phyloP scores from a whole-genome alignment of 2,113 vertebrate species.

The Phalacrocorax aristotelis region DNA sequence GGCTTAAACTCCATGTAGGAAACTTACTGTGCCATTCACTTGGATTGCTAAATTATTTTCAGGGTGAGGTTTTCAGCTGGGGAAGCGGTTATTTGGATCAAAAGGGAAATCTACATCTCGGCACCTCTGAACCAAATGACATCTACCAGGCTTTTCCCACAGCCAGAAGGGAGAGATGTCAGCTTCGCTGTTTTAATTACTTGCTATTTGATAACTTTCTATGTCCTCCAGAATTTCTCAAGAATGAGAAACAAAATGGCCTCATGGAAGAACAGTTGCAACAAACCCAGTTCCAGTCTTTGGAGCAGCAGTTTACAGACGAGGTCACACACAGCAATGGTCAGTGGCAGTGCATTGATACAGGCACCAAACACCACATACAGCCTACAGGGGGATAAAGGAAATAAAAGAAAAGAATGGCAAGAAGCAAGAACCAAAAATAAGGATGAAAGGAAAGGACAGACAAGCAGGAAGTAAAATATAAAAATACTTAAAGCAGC shows the following conservation, averaged over 20 bases:
- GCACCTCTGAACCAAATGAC: not conserved
- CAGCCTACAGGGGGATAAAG: not conserved
- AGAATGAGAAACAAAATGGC: not conserved
- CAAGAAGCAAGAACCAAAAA: not conserved
- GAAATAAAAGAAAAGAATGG: not conserved
- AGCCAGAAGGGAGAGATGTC: not conserved
- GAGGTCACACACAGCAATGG: not conserved
- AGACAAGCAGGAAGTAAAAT: not conserved
- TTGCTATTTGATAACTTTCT: not conserved
- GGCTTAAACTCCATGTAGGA: not conserved
- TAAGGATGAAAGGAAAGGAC: not conserved
- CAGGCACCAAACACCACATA: not conserved
- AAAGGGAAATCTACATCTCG: not conserved
- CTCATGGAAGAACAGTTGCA: not conserved
- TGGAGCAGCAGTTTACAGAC: not conserved
- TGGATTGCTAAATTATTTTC: not conserved
- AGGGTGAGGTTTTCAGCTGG: not conserved
- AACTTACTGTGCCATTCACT: not conserved
- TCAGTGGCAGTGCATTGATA: not conserved
- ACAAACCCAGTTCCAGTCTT: not conserved
- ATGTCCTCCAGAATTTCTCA: conserved; percentile 3
- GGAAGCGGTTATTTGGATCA: not conserved
- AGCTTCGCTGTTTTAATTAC: not conserved
- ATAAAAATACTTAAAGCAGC: not conserved
- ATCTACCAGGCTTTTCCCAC: not conserved